These are phyloP conservation scores for Heteropelma amictum DNA, from an alignment of 2,888 invertebrate species.

Conservation along the genomic window DNA sequence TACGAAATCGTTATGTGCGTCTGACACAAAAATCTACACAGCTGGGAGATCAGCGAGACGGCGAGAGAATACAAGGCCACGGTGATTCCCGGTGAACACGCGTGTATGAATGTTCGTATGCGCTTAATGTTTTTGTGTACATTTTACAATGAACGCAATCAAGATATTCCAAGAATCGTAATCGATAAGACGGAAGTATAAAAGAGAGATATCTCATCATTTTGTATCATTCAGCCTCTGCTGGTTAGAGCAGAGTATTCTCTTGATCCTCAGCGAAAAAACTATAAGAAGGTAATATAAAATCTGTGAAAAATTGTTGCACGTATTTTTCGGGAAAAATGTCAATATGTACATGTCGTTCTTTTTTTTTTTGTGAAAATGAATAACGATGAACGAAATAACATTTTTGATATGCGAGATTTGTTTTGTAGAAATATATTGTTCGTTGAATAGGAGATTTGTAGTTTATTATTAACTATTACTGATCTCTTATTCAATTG, in stretches of 20 bases:
- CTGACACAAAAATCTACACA: neutral
- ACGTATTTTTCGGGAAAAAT: neutral
- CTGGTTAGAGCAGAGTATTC: neutral
- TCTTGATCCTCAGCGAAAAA: neutral
- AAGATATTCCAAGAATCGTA: too few relatives aligned
- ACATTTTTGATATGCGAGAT: too few relatives aligned
- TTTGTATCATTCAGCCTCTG: neutral
- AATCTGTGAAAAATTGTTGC: neutral
- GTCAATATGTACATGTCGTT: too few relatives aligned
- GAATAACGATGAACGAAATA: too few relatives aligned
- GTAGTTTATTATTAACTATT: too few relatives aligned
- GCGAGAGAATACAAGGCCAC: neutral
- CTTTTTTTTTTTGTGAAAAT: too few relatives aligned
- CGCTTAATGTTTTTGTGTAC: too few relatives aligned
- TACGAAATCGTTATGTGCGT: too few relatives aligned
- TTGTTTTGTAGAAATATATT: too few relatives aligned
- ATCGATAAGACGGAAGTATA: neutral
- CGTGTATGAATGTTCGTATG: neutral
- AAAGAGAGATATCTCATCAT: neutral
- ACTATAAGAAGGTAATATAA: neutral
- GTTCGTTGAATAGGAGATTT: too few relatives aligned
- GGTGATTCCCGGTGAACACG: conserved; percentile 13
- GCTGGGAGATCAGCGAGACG: neutral
- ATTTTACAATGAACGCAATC: too few relatives aligned
- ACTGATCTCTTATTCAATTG: too few relatives aligned